Base-by-base conservation (phyloP, 2,888 invertebrate species). In the Spisula solida region DNA sequence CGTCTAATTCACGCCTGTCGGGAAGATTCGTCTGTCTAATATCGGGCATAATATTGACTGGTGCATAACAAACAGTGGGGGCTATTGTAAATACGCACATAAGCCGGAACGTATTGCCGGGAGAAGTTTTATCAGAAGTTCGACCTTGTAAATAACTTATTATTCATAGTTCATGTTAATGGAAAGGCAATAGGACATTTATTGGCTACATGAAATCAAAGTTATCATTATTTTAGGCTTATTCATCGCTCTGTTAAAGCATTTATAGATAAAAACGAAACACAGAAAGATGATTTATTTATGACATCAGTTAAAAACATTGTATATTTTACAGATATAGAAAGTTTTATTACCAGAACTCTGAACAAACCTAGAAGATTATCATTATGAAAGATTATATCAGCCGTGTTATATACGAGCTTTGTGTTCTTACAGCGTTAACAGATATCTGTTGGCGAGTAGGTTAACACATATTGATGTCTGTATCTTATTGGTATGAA, bases 271-370 rank as follows among this genome's bases (percentile, higher is more conserved):
- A 25, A n/a, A 25, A 4, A n/a, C 10, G 60, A 66, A 5, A 66
- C 25, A 25, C 25, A n/a, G 25, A 66, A 66, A 66, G 8, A 66
- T 66, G 60, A 66, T 66, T 66, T 25, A 66, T 66, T 66, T 0
- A 66, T 66, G 25, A 66, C 60, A 66, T 66, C 8, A n/a, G 60
- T 66, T 66, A 25, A n/a, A 56, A 66, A 66, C 60, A 66, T 66
- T 66, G 25, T 25, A 66, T 10, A 5, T 66, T 66, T 6, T 66
- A 25, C 60, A 25, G 60, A 66, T 66, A 66, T 5, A 25, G 25
- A 25, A n/a, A 66, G 25, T 25, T 66, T 25, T 66, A 66, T 66
- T 12, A 25, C 25, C 25, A 66, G 25, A 66, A 66, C 0, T 66
- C 25, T 25, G 60, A 66, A 25, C 60, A 66, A 66, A n/a, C 60